Evolutionary conservation across 2,113 vertebrate genomes (phyloP).

Genomic region (Oenanthe melanoleuca): DNA sequence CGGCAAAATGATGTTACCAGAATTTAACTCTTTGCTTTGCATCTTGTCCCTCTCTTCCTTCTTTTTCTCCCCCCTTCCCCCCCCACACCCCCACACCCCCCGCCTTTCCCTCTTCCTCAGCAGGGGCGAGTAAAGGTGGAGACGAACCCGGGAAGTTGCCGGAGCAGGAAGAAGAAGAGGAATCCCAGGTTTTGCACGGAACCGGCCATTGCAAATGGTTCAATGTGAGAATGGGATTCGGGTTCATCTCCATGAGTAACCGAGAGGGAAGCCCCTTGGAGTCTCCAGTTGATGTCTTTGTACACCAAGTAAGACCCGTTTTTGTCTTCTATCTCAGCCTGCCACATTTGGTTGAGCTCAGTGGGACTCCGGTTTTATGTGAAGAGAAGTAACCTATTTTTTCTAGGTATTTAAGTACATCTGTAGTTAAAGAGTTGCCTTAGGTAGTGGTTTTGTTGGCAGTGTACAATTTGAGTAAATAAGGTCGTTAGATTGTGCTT

Average conservation of each 20-base stretch:
- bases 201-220: conserved; percentile 99
- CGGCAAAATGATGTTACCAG: conserved; percentile 4
- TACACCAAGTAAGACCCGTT: conserved; percentile 95
- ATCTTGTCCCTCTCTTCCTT: background rate
- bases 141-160: conserved; percentile 87
- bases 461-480: background rate
- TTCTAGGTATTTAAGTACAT: background rate
- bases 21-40: conserved; percentile 59
- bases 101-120: conserved; percentile 74
- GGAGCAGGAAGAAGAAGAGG: conserved; percentile 85
- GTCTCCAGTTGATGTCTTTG: conserved; percentile 95
- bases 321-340: conserved; percentile 8
- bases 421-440: background rate
- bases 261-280: conserved; percentile 93
- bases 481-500: background rate
- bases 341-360: background rate
- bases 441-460: background rate
- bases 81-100: background rate
- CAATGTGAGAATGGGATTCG: conserved; percentile 99
- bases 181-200: conserved; percentile 88
- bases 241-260: conserved; percentile 98
- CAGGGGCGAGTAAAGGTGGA: conserved; percentile 94
- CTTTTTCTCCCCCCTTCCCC: background rate
- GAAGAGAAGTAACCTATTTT: background rate
- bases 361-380: background rate